A percentile compares a stretch with the other conserved stretches of the same genome.
Conservation (phyloP, 2,888 invertebrate species). For the Mythimna ferrago region DNA sequence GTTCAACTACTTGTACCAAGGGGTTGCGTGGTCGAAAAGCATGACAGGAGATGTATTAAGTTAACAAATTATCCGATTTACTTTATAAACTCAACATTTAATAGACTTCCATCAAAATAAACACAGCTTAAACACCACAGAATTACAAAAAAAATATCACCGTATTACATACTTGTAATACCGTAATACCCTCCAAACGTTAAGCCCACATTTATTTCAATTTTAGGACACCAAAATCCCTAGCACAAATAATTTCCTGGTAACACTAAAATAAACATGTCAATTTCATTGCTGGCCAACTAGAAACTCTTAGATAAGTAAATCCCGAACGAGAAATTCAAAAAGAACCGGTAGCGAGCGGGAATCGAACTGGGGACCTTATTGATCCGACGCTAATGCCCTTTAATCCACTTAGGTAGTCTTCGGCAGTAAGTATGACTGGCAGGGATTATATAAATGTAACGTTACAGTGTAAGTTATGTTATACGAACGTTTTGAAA, state of each 20-base stretch:
- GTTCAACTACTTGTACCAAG: not conserved
- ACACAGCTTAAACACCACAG: conserved; percentile 10
- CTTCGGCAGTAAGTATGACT: conserved; percentile 84
- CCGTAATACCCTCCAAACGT: conserved; percentile 24
- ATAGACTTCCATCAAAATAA: conserved; percentile 36
- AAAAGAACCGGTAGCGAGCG: conserved; percentile 67
- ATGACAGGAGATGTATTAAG: not conserved
- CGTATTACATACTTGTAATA: conserved; percentile 22
- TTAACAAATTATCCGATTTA: conserved; percentile 30
- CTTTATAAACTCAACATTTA: conserved; percentile 29
- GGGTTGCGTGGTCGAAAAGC: not conserved
- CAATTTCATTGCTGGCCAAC: conserved; percentile 51
- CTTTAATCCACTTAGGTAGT: conserved; percentile 85
- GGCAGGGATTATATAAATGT: conserved; percentile 80
- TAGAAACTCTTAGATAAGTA: conserved; percentile 55
- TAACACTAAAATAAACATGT: conserved; percentile 61
- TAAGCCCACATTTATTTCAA: conserved; percentile 53
- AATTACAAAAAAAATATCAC: conserved; percentile 40
- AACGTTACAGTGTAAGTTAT: conserved; percentile 56
- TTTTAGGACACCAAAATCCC: conserved; percentile 41
- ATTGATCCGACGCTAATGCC: conserved; percentile 85
- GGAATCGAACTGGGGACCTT: conserved; percentile 70
- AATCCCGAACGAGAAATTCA: conserved; percentile 55
- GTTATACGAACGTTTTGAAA: conserved; percentile 44
- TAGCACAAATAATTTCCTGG: conserved; percentile 34